Conservation (phyloP, 2,888 invertebrate genomes). For the Eupithecia inturbata region DNA sequence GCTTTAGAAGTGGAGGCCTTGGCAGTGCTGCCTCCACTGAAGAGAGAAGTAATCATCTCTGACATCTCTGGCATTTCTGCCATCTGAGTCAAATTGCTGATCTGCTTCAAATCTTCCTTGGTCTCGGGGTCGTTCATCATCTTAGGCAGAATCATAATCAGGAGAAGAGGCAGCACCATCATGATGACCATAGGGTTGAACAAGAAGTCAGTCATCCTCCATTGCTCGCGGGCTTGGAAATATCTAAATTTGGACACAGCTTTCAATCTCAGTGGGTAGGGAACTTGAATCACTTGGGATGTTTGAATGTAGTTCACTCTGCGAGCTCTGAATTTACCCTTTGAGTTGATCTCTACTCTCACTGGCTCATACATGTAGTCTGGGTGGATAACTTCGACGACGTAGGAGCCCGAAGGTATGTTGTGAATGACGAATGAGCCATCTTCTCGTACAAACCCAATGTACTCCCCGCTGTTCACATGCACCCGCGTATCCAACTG, state of each 20-base stretch:
- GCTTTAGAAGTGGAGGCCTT: constrained; percentile 74
- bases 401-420: constrained; percentile 95
- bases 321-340: constrained; percentile 97
- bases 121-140: constrained; percentile 99
- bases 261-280: constrained; percentile 96
- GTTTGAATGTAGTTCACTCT: constrained; percentile 97
- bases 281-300: constrained; percentile 93
- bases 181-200: constrained; percentile 99
- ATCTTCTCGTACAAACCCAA: constrained; percentile 95
- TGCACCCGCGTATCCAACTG: constrained; percentile 90
- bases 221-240: constrained; percentile 97
- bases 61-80: constrained; percentile 97
- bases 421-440: constrained; percentile 95
- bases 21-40: constrained; percentile 88
- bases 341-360: constrained; percentile 98
- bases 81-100: constrained; percentile 91
- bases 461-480: constrained; percentile 94
- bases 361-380: constrained; percentile 97
- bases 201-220: constrained; percentile 97
- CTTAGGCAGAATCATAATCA: constrained; percentile 97
- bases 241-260: constrained; percentile 91
- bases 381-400: constrained; percentile 95
- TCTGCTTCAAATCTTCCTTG: constrained; percentile 96
- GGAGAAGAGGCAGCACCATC: constrained; percentile 96
- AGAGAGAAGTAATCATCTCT: constrained; percentile 94